Base-by-base conservation (phyloP, 2,888 invertebrate species). In the Notocelia uddmanniana region DNA sequence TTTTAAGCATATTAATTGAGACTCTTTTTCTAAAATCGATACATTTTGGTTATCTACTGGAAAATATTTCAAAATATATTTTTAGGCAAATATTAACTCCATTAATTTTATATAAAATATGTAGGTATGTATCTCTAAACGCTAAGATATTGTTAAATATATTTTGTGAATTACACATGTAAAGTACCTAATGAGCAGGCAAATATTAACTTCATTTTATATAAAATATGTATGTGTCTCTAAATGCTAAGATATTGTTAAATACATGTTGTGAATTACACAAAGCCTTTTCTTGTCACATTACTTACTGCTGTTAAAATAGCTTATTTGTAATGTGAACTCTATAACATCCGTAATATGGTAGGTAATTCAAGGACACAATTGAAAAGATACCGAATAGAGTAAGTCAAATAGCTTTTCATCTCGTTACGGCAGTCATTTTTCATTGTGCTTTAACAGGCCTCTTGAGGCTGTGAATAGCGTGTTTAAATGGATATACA, bases 371-470 rank as follows among this genome's bases (percentile, higher is more conserved):
- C 31, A 21, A 34, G 8, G 41, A 13, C 5, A 8, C 23, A 41
- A 23, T 45, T 21, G 23, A 41, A 34, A 3, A 63, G 19, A 52
- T 34, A 52, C 21, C 19, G 26, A 15, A 15, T 21, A 18, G 48
- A 31, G 31, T 1, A 1, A 21, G 50, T 21, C 62, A 23, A n/a
- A 54, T 41, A 15, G 37, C 52, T 62, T 45, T 69, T 62, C 60
- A 69, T 69, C 41, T 54, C 45, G 60, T 62, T 54, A 62, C 31
- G 54, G 60, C 69, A 19, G 60, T 69, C 60, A 19, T 69, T 69
- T 69, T 69, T 69, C 60, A 69, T 6, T 18, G 69, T 18, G 26
- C 37, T 54, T 41, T 68, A 52, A 63, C 13, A 52, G 52, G 63
- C 13, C 52, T 52, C 26, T 41, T 52, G 21, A 54, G 54, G 52